phyloP scores from a whole-genome alignment of 2,113 vertebrate genomes.

The Uria aalge region DNA sequence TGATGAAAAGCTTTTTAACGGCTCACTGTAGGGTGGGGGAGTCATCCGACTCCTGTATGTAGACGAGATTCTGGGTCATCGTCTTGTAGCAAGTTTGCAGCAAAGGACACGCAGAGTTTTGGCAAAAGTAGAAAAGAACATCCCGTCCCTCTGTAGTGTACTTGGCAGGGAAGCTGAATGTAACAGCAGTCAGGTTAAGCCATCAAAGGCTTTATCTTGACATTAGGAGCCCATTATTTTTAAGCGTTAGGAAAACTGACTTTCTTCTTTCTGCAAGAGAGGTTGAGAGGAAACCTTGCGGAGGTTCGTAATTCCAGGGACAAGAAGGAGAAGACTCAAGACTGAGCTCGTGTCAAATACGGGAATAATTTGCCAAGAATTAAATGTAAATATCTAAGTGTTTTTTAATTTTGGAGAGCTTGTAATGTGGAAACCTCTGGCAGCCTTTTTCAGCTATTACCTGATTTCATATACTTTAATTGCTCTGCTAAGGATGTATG shows the following conservation, averaged over 20 bases:
- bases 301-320: background rate
- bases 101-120: background rate
- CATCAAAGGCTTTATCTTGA: background rate
- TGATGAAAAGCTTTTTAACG: background rate
- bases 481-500: background rate
- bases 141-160: background rate
- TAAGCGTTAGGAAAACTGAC: background rate
- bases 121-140: background rate
- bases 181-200: background rate
- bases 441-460: background rate
- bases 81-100: background rate
- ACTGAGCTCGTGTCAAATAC: background rate
- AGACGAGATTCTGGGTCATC: background rate
- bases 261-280: background rate
- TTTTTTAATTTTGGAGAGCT: background rate
- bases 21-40: background rate
- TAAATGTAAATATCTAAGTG: background rate
- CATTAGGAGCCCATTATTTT: background rate
- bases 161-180: background rate
- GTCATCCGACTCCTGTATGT: no score
- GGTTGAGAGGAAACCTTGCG: background rate
- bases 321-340: background rate
- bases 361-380: background rate
- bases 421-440: background rate
- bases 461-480: background rate